Evolutionary conservation across 2,113 vertebrate species (phyloP).

Genomic region (Stegostoma tigrinum): DNA sequence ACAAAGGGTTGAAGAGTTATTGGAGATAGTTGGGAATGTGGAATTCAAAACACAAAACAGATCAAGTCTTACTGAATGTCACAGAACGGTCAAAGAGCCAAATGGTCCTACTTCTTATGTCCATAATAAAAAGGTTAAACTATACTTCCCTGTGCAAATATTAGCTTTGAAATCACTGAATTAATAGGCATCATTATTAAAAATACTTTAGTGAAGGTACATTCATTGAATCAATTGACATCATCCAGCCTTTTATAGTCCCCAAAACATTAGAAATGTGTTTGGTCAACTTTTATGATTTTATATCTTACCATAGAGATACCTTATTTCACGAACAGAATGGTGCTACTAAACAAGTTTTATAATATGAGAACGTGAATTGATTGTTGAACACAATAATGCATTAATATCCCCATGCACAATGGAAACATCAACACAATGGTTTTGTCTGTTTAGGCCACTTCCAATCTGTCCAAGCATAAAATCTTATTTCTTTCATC

Average conservation of each 20-base stretch:
- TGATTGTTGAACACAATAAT: background rate
- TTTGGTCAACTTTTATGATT: background rate
- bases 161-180: background rate
- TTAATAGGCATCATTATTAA: background rate
- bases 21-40: too few species aligned
- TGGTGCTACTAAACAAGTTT: background rate
- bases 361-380: background rate
- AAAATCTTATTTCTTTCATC: background rate
- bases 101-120: background rate
- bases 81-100: too few species aligned
- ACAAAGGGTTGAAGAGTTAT: too few species aligned
- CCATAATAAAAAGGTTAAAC: background rate
- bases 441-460: background rate
- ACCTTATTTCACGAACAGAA: background rate
- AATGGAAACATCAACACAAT: background rate
- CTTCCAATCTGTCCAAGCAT: background rate
- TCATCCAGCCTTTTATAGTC: background rate
- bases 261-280: background rate
- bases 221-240: background rate
- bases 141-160: background rate
- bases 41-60: too few species aligned
- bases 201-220: background rate
- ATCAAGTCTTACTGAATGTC: too few species aligned
- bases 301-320: background rate
- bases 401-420: background rate